Evolutionary conservation across 2,888 invertebrate species (phyloP).

Genomic region (Boloria euphrosyne): DNA sequence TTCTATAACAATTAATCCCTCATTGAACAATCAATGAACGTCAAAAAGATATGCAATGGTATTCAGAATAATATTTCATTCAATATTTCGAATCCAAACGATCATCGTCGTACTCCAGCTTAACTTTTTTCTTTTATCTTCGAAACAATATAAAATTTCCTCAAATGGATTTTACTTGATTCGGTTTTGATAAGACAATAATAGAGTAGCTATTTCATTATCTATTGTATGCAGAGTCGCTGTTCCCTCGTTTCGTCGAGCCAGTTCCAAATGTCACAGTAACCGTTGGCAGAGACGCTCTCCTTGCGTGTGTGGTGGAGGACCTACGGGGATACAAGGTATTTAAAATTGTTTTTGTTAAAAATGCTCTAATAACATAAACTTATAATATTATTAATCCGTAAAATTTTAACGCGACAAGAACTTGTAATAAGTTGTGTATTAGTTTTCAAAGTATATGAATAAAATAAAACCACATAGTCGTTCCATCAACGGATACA

Average conservation of each 20-base stretch:
- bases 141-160: not conserved
- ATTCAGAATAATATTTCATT: too few species aligned
- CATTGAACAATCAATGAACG: too few species aligned
- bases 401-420: too few species aligned
- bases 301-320: slow-evolving; percentile 94
- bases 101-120: not conserved
- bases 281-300: slow-evolving; percentile 92
- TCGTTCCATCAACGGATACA: slow-evolving; percentile 6
- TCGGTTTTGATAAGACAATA: slow-evolving; percentile 24
- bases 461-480: slow-evolving; percentile 11
- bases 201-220: slow-evolving; percentile 26
- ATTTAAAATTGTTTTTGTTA: slow-evolving; percentile 40
- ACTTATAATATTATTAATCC: not conserved
- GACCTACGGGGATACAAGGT: slow-evolving; percentile 94
- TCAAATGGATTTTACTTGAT: not conserved
- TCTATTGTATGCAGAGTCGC: slow-evolving; percentile 67
- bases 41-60: too few species aligned
- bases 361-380: slow-evolving; percentile 18
- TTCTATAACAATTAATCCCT: too few species aligned
- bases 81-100: too few species aligned
- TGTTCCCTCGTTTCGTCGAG: slow-evolving; percentile 92
- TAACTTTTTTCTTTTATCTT: not conserved
- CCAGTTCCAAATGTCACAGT: slow-evolving; percentile 95
- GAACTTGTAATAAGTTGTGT: too few species aligned
- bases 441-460: not conserved